These are phyloP conservation scores for Acrobasis suavella DNA, from an alignment of 2,888 invertebrate genomes.

Conservation along the genomic window DNA sequence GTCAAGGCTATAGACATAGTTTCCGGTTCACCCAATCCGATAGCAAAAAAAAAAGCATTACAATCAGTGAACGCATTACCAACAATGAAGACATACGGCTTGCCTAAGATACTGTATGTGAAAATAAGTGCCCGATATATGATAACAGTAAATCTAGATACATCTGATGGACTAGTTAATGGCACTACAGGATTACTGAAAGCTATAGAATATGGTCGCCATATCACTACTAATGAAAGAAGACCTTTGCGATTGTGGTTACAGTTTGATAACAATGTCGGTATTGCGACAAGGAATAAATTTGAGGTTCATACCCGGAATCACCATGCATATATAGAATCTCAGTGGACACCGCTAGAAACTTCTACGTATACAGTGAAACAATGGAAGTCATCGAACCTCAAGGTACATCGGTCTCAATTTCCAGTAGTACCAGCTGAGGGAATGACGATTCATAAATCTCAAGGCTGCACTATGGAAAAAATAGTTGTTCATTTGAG, in stretches of 20 bases:
- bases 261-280: neutral
- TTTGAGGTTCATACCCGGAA: no score
- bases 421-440: conserved; percentile 10
- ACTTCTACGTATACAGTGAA: conserved; percentile 7
- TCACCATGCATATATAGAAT: neutral
- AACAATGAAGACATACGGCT: conserved; percentile 13
- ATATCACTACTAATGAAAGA: conserved; percentile 4
- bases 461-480: conserved; percentile 10
- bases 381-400: conserved; percentile 1
- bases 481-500: conserved; percentile 12
- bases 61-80: conserved; percentile 8
- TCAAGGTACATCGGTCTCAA: conserved; percentile 3
- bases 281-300: no score
- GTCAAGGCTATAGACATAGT: conserved; percentile 21
- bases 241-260: conserved; percentile 13
- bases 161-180: conserved; percentile 14
- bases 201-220: conserved; percentile 11
- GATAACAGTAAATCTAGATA: conserved; percentile 5
- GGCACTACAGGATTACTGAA: conserved; percentile 18
- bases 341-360: conserved; percentile 13
- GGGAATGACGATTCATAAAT: conserved; percentile 16
- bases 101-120: neutral
- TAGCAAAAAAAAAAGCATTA: conserved; percentile 11
- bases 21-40: conserved; percentile 17
- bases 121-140: no score